Evolutionary conservation across 2,113 vertebrate genomes (phyloP), one percentile per base, ranked within the genome.

Genomic region (Sinosuthora webbiana): DNA sequence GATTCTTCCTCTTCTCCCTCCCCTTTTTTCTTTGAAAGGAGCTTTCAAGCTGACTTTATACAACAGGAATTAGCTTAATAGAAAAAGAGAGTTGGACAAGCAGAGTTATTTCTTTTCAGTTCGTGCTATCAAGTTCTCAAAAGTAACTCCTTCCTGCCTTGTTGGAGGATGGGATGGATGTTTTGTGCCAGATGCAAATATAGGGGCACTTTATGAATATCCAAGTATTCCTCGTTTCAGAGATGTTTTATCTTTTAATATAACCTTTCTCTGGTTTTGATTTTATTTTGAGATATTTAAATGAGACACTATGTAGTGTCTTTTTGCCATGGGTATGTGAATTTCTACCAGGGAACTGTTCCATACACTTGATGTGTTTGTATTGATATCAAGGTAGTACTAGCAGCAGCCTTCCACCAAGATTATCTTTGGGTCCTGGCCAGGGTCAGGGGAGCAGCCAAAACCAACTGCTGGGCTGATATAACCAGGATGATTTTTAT

Each of bases 21-120:
- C 93, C 90, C 76, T 52, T 83, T 93, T 83, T 89, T 74, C 90
- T 65, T 88, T 97, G 83, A 96, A 96, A 94, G 65, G 86, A 53
- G 88, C 93, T 96, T 96, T 96, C 94, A 96, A 75, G 76, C 92
- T 96, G 94, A 96, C 96, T 96, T 96, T 94, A 83, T 93, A 83
- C 88, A 87, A 47, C 60, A 75, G 76, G 90, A 95, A 84, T 96
- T 96, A 90, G 90, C 92, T 94, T 92, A 27, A 47, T 41, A 94
- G 68, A 73, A 78, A 84, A 89, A 79, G 70, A 60, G 60, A 70
- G 56, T 0, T 1, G 77, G 79, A 80, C 60, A 75, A 90, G 69
- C 64, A 47, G n/a, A n/a, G 37, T 63, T 83, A 60, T 9, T 96
- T 93, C 93, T 90, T 71, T 81, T 16, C 25, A 33, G 39, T 77